phyloP scores from a whole-genome alignment of 2,113 vertebrate species.

The Stigmatopora argus region DNA sequence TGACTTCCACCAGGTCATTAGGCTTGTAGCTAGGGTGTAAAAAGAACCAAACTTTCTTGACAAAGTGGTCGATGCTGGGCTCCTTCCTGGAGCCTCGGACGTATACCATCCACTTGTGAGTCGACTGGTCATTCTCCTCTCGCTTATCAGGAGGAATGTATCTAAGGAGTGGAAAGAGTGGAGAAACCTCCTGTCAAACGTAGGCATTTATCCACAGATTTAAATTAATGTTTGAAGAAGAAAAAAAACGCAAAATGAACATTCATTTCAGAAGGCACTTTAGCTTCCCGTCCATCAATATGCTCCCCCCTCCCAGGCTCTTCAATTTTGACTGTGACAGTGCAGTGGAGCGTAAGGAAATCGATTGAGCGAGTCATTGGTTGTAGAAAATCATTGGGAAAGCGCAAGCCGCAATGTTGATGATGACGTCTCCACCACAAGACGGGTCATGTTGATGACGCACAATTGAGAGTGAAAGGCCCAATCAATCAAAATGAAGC shows the following conservation, averaged over 20 bases:
- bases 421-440: neutral
- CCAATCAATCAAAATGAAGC: neutral
- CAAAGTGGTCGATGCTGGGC: slow-evolving; percentile 96
- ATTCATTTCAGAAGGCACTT: neutral
- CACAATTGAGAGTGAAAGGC: neutral
- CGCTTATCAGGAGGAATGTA: slow-evolving; percentile 97
- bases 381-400: neutral
- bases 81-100: slow-evolving; percentile 91
- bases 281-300: too few species aligned
- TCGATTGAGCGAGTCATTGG: neutral
- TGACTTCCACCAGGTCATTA: slow-evolving; percentile 97
- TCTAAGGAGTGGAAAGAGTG: slow-evolving; percentile 53
- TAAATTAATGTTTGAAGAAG: neutral
- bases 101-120: slow-evolving; percentile 99
- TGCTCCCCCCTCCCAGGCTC: neutral
- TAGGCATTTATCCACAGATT: too few species aligned
- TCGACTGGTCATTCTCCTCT: slow-evolving; percentile 97
- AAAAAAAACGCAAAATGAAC: neutral
- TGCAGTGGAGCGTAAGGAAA: neutral
- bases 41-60: slow-evolving; percentile 99
- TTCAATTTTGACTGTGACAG: neutral
- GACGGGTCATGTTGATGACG: neutral
- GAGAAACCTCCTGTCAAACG: neutral
- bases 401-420: neutral
- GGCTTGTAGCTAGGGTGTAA: slow-evolving; percentile 98